These are phyloP conservation scores for Melikaiella ostensackeni DNA, from an alignment of 2,888 invertebrate genomes.

Conservation along the genomic window DNA sequence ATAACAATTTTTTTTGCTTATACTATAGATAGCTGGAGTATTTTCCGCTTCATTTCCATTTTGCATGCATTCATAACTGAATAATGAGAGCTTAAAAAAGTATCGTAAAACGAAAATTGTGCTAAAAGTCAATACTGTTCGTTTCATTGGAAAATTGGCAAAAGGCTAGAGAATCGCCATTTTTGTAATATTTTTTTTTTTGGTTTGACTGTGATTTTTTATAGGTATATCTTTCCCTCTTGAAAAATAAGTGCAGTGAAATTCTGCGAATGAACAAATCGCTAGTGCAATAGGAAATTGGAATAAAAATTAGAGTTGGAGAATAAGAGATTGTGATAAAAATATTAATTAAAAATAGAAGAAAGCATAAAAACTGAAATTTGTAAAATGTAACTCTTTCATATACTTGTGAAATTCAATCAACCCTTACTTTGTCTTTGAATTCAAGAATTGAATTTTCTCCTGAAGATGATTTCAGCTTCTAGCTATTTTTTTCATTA, in stretches of 20 bases:
- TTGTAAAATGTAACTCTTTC: neutral
- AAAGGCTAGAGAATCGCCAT: neutral
- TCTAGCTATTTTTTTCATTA: neutral
- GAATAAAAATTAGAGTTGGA: neutral
- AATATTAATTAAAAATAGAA: neutral
- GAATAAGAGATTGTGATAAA: neutral
- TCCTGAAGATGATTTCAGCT: neutral
- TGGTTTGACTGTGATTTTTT: neutral
- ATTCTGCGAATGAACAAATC: neutral
- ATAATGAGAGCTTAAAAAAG: neutral
- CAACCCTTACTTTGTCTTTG: neutral
- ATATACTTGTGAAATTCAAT: neutral
- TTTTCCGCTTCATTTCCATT: neutral
- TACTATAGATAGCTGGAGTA: conserved; percentile 1
- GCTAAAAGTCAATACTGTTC: conserved; percentile 11
- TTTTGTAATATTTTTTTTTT: conserved; percentile 1
- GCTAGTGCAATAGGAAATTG: neutral
- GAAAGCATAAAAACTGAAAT: neutral
- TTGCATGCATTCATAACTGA: neutral
- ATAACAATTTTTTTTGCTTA: conserved; percentile 6
- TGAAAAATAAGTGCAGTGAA: neutral
- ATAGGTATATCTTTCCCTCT: neutral
- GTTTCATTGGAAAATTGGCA: conserved; percentile 9
- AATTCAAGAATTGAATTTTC: neutral
- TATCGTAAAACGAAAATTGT: neutral